Percentiles rank a stretch among this genome's conserved stretches.
Evolutionary conservation across 2,113 vertebrate species (phyloP).

Genomic region (Puntigrus tetrazona): DNA sequence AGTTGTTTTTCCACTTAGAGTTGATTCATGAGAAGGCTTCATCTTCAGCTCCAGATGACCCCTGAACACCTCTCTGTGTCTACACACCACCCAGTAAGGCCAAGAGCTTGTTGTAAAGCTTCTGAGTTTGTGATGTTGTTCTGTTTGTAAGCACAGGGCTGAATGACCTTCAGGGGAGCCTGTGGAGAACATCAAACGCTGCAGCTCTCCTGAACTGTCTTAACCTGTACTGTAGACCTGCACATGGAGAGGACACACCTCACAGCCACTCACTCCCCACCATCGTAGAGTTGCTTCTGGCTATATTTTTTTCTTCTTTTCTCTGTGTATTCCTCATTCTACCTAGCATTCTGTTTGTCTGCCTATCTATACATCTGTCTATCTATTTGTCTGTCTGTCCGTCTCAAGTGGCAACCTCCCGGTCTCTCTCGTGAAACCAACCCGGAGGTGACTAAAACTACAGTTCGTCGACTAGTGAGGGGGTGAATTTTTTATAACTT

Average conservation of each 20-base stretch:
- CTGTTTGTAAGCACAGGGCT: constrained; percentile 9
- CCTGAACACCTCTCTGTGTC: neutral
- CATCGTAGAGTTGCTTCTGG: constrained; percentile 31
- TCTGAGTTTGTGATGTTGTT: constrained; percentile 27
- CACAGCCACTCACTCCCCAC: constrained; percentile 18
- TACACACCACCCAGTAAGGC: neutral
- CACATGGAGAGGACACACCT: constrained; percentile 35
- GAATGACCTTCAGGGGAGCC: constrained; percentile 50
- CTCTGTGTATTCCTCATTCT: neutral
- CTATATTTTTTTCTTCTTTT: neutral
- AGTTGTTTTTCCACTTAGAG: neutral
- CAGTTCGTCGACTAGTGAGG: no score
- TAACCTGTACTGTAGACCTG: constrained; percentile 45
- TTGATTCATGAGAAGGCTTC: neutral
- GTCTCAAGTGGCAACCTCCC: no score
- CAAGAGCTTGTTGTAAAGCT: constrained; percentile 10
- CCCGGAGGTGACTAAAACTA: no score
- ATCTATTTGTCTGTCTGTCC: neutral
- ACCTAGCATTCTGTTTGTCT: neutral
- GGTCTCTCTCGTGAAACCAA: no score
- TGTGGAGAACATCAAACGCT: constrained; percentile 53
- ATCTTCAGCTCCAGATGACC: constrained; percentile 9
- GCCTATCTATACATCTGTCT: neutral
- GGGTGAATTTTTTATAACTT: no score
- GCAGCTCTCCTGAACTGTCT: constrained; percentile 32